Conservation (phyloP, 2,888 invertebrate species). For the Corythucha ciliata region DNA sequence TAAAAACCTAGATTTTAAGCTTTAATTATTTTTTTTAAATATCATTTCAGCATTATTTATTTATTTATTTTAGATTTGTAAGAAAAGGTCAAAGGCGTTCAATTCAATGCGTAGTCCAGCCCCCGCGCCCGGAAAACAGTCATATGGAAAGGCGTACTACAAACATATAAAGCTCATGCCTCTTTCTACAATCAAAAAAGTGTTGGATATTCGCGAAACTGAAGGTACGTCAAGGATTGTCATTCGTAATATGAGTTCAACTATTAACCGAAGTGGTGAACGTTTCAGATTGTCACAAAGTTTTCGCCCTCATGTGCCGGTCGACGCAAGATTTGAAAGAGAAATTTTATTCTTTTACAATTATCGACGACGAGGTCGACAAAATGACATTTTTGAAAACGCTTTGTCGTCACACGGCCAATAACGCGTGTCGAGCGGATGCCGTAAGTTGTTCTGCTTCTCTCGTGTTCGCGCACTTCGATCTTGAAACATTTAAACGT, state of each 20-base stretch:
- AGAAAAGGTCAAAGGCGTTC: conserved; percentile 66
- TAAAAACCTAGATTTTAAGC: conserved; percentile 40
- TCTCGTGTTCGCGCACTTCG: conserved; percentile 33
- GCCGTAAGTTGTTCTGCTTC: conserved; percentile 42
- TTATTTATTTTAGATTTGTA: conserved; percentile 43
- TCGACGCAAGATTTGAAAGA: conserved; percentile 80
- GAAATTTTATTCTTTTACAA: conserved; percentile 76
- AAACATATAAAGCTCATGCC: conserved; percentile 86
- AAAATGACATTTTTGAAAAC: conserved; percentile 72
- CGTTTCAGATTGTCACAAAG: conserved; percentile 68
- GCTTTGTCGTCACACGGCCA: conserved; percentile 83
- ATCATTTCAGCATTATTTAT: conserved; percentile 3
- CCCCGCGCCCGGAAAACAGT: conserved; percentile 47
- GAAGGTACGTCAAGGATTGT: too few species aligned
- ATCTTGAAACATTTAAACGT: conserved; percentile 3
- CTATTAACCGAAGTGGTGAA: background rate
- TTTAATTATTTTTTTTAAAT: background rate
- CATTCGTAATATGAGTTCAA: too few species aligned
- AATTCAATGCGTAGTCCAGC: conserved; percentile 60
- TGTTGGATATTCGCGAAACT: conserved; percentile 80
- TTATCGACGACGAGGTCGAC: conserved; percentile 71
- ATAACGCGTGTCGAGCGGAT: conserved; percentile 85
- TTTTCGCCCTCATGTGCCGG: conserved; percentile 81
- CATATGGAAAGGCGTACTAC: conserved; percentile 69
- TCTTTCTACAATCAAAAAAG: conserved; percentile 77